phyloP scores from a whole-genome alignment of 2,888 invertebrate species.

The Carabus problematicus region DNA sequence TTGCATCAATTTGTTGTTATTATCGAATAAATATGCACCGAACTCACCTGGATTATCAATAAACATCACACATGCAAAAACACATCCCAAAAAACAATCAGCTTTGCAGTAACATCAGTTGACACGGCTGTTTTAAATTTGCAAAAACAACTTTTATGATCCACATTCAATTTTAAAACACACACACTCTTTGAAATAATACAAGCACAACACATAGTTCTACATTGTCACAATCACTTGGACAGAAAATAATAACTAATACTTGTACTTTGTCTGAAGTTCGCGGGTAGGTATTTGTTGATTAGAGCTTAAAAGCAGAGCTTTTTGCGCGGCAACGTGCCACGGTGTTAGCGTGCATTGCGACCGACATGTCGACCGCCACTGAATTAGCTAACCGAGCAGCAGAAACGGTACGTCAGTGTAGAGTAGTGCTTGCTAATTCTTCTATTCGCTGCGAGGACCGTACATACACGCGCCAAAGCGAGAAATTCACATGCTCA shows the following conservation, averaged over 20 bases:
- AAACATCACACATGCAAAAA: slow-evolving; percentile 44
- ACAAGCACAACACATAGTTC: neutral
- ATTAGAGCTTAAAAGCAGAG: neutral
- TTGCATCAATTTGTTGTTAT: too few species aligned
- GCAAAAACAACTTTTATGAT: slow-evolving; percentile 5
- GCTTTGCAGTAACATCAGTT: slow-evolving; percentile 32
- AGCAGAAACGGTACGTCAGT: slow-evolving; percentile 16
- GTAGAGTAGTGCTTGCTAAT: slow-evolving; percentile 10
- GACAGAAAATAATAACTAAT: neutral
- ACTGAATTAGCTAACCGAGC: slow-evolving; percentile 22
- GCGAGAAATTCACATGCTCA: slow-evolving; percentile 2
- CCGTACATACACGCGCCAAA: slow-evolving; percentile 11
- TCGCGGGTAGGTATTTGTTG: slow-evolving; percentile 3
- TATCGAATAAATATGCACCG: too few species aligned
- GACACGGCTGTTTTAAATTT: slow-evolving; percentile 33
- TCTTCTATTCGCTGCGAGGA: slow-evolving; percentile 10
- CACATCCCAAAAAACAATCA: slow-evolving; percentile 40
- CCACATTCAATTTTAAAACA: slow-evolving; percentile 5
- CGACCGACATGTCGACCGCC: slow-evolving; percentile 23
- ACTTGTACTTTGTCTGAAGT: neutral
- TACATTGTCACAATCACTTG: neutral
- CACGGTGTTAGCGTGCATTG: slow-evolving; percentile 21
- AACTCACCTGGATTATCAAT: slow-evolving; percentile 46
- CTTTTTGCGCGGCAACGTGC: too few species aligned
- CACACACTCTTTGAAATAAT: neutral